Conservation (phyloP, 1,140 invertebrate species). For the Brachionus manjavacas region DNA sequence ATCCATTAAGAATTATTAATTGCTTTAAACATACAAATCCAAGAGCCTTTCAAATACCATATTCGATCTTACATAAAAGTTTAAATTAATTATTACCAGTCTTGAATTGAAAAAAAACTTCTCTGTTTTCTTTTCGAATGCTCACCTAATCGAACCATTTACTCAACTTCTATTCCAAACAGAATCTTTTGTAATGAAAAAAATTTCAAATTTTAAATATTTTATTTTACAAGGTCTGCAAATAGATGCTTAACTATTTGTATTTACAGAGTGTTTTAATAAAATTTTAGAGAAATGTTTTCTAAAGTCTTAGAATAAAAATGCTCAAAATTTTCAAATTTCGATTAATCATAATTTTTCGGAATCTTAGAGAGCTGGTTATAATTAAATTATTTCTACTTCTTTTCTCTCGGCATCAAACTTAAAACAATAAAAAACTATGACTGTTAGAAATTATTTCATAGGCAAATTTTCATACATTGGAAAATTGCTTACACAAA, state of each 20-base stretch:
- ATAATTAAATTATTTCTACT: not conserved
- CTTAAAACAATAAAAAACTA: not conserved
- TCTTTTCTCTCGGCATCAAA: not conserved
- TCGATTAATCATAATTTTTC: not conserved
- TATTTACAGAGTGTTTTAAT: not conserved
- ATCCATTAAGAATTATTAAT: conserved; percentile 7
- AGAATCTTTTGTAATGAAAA: not conserved
- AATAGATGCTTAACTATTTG: not conserved
- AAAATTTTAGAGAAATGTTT: not conserved
- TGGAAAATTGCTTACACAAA: not conserved
- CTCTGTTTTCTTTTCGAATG: not conserved
- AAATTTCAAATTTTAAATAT: not conserved
- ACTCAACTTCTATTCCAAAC: not conserved
- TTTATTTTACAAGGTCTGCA: not conserved
- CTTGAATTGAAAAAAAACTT: not conserved
- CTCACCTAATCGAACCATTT: too few relatives aligned
- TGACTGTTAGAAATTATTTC: not conserved
- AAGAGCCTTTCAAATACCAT: not conserved
- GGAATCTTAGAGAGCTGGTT: not conserved
- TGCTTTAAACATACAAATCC: not conserved
- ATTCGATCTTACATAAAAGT: not conserved
- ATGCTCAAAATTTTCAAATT: not conserved
- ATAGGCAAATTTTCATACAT: not conserved
- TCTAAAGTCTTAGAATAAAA: not conserved
- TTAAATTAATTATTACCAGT: not conserved